A percentile compares a stretch with the other conserved stretches of the same genome.
Conservation (phyloP, 1,140 invertebrate genomes). For the Tetragonula clypearis region DNA sequence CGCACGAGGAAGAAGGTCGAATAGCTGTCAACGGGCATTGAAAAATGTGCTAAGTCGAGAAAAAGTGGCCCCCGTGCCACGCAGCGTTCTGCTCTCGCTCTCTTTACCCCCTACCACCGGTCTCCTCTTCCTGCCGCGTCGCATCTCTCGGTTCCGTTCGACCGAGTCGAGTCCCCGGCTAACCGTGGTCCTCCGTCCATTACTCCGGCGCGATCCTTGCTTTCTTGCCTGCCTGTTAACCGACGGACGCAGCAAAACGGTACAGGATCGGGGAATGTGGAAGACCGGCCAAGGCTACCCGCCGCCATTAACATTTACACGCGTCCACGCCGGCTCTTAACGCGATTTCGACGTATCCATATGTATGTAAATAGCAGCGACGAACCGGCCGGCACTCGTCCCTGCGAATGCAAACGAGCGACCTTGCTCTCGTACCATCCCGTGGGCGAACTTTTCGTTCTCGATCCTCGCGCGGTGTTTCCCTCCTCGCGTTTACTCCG, state of each 20-base stretch:
- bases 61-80: conserved; percentile 73
- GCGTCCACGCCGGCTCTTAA: conserved; percentile 52
- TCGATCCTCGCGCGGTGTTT: background rate
- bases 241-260: conserved; percentile 70
- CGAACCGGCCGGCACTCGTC: conserved; percentile 34
- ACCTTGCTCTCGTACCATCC: conserved; percentile 36
- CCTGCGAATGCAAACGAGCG: conserved; percentile 49
- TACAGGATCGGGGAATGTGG: conserved; percentile 73
- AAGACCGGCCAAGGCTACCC: conserved; percentile 67
- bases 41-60: conserved; percentile 78
- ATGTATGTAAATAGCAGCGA: conserved; percentile 67
- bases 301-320: conserved; percentile 70
- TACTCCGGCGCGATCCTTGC: conserved; percentile 60
- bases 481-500: background rate
- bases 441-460: conserved; percentile 47
- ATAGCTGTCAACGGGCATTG: conserved; percentile 77
- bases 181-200: conserved; percentile 55
- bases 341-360: conserved; percentile 68
- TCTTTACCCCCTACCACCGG: conserved; percentile 44
- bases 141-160: conserved; percentile 23
- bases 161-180: conserved; percentile 42
- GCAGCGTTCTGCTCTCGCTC: conserved; percentile 68
- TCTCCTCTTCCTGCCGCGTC: conserved; percentile 32
- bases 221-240: conserved; percentile 71
- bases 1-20: conserved; percentile 64